phyloP scores from a whole-genome alignment of 2,888 invertebrate species.

The Nemoura dubitans region DNA sequence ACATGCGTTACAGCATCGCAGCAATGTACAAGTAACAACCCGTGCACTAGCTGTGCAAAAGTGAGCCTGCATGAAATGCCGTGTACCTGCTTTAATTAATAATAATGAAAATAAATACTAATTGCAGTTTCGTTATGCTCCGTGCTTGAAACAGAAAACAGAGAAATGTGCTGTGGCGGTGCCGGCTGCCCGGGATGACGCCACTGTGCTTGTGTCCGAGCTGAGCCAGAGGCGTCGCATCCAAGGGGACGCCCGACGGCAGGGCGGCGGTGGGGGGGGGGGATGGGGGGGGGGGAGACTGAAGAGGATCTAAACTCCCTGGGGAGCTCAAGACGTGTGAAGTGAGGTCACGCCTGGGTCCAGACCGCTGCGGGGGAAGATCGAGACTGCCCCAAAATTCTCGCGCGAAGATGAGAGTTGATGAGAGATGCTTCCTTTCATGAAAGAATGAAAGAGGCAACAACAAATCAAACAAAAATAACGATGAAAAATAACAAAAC shows the following conservation, averaged over 20 bases:
- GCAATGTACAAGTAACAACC: too few species aligned
- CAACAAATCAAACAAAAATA: not conserved
- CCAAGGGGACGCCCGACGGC: not conserved
- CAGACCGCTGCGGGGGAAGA: not conserved
- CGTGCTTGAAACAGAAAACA: too few species aligned
- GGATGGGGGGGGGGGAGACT: not conserved
- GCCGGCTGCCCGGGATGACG: too few species aligned
- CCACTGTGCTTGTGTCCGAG: too few species aligned
- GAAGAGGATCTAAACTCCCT: constrained; percentile 18
- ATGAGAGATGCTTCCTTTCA: not conserved
- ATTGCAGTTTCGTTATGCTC: too few species aligned
- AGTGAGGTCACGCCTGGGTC: constrained; percentile 1
- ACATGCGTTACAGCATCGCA: too few species aligned
- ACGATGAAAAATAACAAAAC: not conserved
- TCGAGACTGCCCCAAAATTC: not conserved
- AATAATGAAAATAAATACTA: too few species aligned
- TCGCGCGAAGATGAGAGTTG: not conserved
- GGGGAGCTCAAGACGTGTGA: constrained; percentile 9
- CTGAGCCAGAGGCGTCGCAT: too few species aligned
- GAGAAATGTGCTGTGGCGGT: too few species aligned
- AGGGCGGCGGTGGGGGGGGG: not conserved
- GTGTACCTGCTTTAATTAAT: too few species aligned
- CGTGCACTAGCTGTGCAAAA: too few species aligned
- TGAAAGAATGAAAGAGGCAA: not conserved
- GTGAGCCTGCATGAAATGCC: too few species aligned